A percentile compares a stretch with the other conserved stretches of the same genome.
Conservation (phyloP, 2,888 invertebrate species). For the Tigriopus californicus region DNA sequence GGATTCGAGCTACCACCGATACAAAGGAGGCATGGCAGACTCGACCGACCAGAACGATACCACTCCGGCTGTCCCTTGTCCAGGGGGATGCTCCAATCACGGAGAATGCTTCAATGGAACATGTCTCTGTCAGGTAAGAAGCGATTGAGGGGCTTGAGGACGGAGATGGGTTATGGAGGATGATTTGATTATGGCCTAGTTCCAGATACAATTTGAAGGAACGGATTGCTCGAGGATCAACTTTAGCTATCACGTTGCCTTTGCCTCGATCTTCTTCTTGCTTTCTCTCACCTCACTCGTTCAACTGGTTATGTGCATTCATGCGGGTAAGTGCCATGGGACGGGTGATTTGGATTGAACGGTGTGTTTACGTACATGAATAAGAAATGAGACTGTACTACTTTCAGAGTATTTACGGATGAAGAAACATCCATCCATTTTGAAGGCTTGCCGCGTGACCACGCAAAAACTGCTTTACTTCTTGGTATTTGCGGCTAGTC, state of each 20-base stretch:
- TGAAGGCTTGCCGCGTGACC: conserved; percentile 64
- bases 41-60: conserved; percentile 22
- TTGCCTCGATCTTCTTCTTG: conserved; percentile 49
- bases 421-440: conserved; percentile 62
- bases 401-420: conserved; percentile 39
- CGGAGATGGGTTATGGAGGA: not conserved
- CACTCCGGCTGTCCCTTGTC: conserved; percentile 29
- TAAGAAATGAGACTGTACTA: no score
- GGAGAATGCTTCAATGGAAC: conserved; percentile 82
- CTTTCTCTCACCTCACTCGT: conserved; percentile 65
- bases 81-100: conserved; percentile 62
- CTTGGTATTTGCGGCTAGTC: conserved; percentile 63
- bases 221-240: conserved; percentile 64
- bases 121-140: conserved; percentile 67
- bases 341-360: no score
- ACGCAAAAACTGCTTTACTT: conserved; percentile 75
- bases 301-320: conserved; percentile 62
- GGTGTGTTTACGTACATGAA: no score
- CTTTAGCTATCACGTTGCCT: conserved; percentile 48
- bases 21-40: not conserved
- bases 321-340: conserved; percentile 38
- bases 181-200: no score
- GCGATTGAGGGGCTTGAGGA: not conserved
- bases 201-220: conserved; percentile 50
- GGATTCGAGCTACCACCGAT: not conserved